Evolutionary conservation across 2,888 invertebrate species (phyloP).

Genomic region (Agriopis aurantiaria): DNA sequence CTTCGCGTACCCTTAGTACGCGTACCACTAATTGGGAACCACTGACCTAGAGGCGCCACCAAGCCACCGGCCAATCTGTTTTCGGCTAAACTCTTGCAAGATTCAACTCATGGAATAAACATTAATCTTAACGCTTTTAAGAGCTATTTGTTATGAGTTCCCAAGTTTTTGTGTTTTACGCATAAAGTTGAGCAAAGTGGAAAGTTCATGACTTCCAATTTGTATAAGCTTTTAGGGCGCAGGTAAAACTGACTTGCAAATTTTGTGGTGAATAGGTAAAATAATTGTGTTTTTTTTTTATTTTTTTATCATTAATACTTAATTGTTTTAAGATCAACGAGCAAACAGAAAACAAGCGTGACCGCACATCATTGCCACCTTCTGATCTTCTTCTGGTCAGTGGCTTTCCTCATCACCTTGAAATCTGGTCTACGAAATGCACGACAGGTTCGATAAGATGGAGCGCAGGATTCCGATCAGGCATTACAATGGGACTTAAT

Average conservation of each 20-base stretch:
- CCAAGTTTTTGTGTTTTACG: slow-evolving; percentile 24
- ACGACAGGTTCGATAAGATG: slow-evolving; percentile 12
- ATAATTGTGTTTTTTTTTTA: no score
- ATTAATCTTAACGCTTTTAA: slow-evolving; percentile 17
- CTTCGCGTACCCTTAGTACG: no score
- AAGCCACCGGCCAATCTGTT: no score
- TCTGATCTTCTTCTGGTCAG: no score
- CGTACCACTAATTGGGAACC: no score
- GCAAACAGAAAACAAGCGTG: no score
- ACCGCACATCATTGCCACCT: no score
- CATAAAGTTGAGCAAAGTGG: slow-evolving; percentile 16
- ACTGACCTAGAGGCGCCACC: no score
- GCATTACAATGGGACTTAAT: slow-evolving; percentile 30
- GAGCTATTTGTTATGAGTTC: slow-evolving; percentile 34
- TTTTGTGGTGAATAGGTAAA: background rate
- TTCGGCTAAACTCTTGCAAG: background rate
- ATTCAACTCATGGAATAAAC: slow-evolving; percentile 14
- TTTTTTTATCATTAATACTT: no score
- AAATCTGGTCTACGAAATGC: background rate
- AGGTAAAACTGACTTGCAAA: slow-evolving; percentile 7
- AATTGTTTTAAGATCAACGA: no score
- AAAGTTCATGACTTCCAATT: slow-evolving; percentile 22
- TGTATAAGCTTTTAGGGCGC: slow-evolving; percentile 13
- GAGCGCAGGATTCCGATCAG: slow-evolving; percentile 22
- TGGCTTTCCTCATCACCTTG: no score